phyloP scores from a whole-genome alignment of 2,797 vertebrate species.

The Neopelma chrysocephalum region DNA sequence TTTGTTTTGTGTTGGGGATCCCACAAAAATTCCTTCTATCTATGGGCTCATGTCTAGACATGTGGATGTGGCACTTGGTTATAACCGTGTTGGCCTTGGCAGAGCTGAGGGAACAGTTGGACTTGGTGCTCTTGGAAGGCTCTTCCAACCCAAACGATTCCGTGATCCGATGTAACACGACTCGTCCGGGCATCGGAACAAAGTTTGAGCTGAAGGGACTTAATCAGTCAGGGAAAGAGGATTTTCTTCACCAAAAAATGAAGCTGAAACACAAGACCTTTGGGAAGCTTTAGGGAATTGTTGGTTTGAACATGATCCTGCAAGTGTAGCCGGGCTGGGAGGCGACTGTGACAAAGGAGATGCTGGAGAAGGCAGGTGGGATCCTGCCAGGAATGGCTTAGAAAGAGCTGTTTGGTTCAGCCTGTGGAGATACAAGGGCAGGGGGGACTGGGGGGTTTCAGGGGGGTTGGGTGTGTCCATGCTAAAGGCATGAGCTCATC shows the following conservation, averaged over 20 bases:
- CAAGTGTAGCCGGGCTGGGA: not conserved
- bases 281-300: not conserved
- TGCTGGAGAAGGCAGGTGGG: not conserved
- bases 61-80: not conserved
- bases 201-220: not conserved
- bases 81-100: not conserved
- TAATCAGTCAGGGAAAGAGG: not conserved
- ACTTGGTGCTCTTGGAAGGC: not conserved
- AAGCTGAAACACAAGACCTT: not conserved
- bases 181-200: fast-evolving
- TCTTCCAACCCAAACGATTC: not conserved
- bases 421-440: not conserved
- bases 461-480: not conserved
- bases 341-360: not conserved
- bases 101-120: not conserved
- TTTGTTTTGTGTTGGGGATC: not conserved
- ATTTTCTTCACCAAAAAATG: not conserved
- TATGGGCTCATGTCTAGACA: not conserved
- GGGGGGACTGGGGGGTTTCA: too few species aligned
- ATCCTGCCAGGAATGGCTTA: not conserved
- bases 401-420: not conserved
- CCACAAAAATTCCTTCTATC: not conserved
- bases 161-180: not conserved
- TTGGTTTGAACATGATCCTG: not conserved
- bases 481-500: not conserved